Conservation (phyloP, 2,113 vertebrate species). For the Solenodon paradoxus region DNA sequence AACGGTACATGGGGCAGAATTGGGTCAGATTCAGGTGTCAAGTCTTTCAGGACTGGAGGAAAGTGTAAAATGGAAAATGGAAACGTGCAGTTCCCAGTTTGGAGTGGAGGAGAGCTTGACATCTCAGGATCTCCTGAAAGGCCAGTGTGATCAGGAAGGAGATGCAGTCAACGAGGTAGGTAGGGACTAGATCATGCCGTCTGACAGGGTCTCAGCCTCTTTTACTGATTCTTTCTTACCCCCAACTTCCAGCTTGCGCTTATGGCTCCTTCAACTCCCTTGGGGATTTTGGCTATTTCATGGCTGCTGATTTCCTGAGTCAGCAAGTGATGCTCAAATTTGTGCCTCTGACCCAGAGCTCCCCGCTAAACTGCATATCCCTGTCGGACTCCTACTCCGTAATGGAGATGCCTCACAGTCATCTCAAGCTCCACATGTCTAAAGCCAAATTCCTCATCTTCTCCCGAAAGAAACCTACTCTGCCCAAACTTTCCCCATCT, state of each 20-base stretch:
- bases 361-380: neutral
- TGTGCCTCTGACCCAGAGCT: neutral
- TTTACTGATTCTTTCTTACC: neutral
- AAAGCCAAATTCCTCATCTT: neutral
- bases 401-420: neutral
- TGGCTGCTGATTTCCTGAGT: neutral
- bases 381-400: neutral
- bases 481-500: neutral
- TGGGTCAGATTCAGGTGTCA: neutral
- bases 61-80: too few species aligned
- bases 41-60: neutral
- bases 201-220: neutral
- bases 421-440: neutral
- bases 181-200: neutral
- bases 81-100: neutral
- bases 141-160: neutral
- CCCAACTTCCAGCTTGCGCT: neutral
- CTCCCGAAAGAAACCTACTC: neutral
- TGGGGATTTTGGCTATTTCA: neutral
- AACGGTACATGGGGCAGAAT: neutral
- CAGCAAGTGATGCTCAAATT: neutral
- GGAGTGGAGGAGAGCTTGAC: neutral
- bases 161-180: neutral
- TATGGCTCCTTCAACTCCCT: too few species aligned
- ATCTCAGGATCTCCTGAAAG: neutral